phyloP scores from a whole-genome alignment of 2,888 invertebrate genomes.

The Chalcosyrphus nemorum region DNA sequence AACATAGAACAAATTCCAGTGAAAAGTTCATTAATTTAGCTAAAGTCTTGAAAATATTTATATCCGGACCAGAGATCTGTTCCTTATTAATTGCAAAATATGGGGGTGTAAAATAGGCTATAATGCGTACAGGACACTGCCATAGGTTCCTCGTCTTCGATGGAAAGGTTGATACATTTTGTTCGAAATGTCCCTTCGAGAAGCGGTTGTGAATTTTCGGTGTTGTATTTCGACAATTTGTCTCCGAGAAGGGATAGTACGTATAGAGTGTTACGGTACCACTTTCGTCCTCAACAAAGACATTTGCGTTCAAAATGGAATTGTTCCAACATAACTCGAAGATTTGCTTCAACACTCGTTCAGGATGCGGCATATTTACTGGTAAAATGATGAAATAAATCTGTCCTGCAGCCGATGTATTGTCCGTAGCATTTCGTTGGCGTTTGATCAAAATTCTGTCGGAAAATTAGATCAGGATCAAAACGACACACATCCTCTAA shows the following conservation, averaged over 20 bases:
- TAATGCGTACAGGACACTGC: slow-evolving; percentile 2
- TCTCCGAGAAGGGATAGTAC: slow-evolving; percentile 15
- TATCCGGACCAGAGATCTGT: background rate
- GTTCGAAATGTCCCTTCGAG: background rate
- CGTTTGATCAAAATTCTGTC: background rate
- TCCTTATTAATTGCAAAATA: background rate
- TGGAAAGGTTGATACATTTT: background rate
- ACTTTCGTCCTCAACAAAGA: background rate
- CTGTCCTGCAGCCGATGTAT: background rate
- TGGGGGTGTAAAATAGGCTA: background rate
- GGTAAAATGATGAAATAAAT: slow-evolving; percentile 5
- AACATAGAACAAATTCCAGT: background rate
- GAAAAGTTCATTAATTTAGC: slow-evolving; percentile 8
- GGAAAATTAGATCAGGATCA: too few relatives aligned
- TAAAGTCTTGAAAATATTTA: background rate
- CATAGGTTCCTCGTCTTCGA: background rate
- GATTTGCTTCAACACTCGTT: background rate
- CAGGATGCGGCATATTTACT: background rate
- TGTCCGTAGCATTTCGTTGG: background rate
- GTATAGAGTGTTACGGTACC: slow-evolving; percentile 23
- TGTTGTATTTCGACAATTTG: background rate
- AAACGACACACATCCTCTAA: too few relatives aligned
- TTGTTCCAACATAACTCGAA: background rate
- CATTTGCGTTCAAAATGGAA: slow-evolving; percentile 19
- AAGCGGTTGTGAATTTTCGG: slow-evolving; percentile 7